Evolutionary conservation across 2,113 vertebrate genomes (phyloP).

Genomic region (Echinops telfairi): DNA sequence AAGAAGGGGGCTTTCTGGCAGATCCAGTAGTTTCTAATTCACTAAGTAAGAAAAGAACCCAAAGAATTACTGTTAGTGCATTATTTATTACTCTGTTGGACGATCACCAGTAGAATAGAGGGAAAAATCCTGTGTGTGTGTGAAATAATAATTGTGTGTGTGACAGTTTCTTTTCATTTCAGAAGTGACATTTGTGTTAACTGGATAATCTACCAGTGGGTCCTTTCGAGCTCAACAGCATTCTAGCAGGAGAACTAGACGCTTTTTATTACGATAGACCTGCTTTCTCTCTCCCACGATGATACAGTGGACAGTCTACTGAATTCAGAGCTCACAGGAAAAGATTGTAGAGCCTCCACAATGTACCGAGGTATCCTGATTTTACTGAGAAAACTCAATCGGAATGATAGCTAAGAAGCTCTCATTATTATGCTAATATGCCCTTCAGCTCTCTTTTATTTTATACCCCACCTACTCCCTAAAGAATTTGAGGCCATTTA

Average conservation of each 20-base stretch:
- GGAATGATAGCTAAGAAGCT: conserved; percentile 15
- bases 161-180: conserved; percentile 24
- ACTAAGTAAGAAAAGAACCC: not conserved
- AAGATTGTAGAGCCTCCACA: not conserved
- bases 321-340: conserved; percentile 24
- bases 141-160: conserved; percentile 12
- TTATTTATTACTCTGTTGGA: not conserved
- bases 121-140: not conserved
- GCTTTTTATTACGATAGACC: not conserved
- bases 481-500: conserved; percentile 27
- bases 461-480: not conserved
- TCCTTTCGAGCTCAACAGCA: not conserved
- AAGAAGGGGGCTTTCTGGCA: not conserved
- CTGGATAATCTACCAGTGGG: not conserved
- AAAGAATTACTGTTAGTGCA: not conserved
- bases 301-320: not conserved
- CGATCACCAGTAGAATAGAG: not conserved
- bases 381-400: conserved; percentile 21
- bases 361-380: not conserved
- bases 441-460: conserved; percentile 10
- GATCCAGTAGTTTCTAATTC: not conserved
- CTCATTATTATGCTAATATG: conserved; percentile 6
- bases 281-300: not conserved
- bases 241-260: not conserved
- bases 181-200: not conserved